phyloP scores from a whole-genome alignment of 2,888 invertebrate genomes.

The Pseudococcus longispinus region DNA sequence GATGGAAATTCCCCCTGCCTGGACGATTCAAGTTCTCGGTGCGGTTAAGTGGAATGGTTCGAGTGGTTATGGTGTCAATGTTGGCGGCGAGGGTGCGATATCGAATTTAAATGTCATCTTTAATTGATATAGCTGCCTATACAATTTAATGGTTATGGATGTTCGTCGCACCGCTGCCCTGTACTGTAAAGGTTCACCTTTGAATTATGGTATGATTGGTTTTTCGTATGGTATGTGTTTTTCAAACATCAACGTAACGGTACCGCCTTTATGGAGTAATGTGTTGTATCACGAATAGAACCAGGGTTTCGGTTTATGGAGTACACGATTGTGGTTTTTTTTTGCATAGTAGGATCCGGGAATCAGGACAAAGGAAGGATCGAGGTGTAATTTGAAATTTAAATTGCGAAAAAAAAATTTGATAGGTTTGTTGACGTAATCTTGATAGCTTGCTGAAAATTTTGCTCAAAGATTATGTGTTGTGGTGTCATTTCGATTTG shows the following conservation, averaged over 20 bases:
- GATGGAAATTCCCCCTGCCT: neutral
- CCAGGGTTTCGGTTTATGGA: neutral
- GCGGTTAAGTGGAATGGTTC: neutral
- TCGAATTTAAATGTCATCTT: constrained; percentile 3
- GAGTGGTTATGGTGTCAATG: neutral
- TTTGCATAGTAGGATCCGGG: neutral
- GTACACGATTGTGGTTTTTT: neutral
- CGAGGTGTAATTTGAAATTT: too few species aligned
- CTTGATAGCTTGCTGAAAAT: too few species aligned
- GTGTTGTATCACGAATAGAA: neutral
- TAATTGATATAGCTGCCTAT: neutral
- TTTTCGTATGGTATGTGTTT: neutral
- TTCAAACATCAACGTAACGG: neutral
- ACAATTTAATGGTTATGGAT: neutral
- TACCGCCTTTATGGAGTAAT: neutral
- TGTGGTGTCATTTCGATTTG: too few species aligned
- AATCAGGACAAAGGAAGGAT: neutral
- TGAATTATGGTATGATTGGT: neutral
- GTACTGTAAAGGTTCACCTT: neutral
- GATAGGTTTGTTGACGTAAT: too few species aligned
- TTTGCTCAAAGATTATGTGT: too few species aligned
- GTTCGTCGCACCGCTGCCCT: neutral
- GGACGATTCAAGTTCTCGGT: neutral
- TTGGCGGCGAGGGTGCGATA: neutral
- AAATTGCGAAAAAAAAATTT: too few species aligned